phyloP scores from a whole-genome alignment of 1,140 invertebrate species.

The Apis laboriosa region DNA sequence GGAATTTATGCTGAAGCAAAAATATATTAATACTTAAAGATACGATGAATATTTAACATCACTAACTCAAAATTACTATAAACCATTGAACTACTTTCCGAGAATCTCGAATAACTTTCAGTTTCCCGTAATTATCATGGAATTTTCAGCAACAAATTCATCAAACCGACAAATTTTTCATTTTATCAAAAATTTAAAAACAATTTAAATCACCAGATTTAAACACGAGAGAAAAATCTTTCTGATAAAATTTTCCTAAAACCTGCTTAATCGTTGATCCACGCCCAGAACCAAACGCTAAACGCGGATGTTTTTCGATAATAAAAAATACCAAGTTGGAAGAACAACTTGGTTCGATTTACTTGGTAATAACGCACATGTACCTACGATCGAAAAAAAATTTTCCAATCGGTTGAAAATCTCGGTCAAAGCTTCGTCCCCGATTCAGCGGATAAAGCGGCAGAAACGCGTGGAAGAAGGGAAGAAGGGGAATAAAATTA shows the following conservation, averaged over 20 bases:
- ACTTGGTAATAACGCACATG: not conserved
- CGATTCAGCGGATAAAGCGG: not conserved
- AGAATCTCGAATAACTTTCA: not conserved
- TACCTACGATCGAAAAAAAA: not conserved
- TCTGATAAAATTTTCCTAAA: not conserved
- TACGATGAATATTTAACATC: not conserved
- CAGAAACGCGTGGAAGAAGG: conserved; percentile 8
- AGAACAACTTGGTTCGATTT: not conserved
- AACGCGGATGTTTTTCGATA: not conserved
- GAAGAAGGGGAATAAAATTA: not conserved
- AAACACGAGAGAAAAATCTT: not conserved
- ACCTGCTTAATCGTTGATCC: not conserved
- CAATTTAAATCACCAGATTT: too few relatives aligned
- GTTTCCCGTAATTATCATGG: not conserved
- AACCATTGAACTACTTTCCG: not conserved
- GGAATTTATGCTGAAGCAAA: not conserved
- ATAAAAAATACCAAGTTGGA: not conserved
- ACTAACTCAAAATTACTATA: not conserved
- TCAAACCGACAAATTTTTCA: rapidly evolving
- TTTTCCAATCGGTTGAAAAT: conserved; percentile 5
- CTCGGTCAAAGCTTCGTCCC: conserved; percentile 4
- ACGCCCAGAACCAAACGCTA: not conserved
- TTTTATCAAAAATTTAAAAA: not conserved
- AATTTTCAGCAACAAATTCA: not conserved
- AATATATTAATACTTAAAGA: not conserved